Percentiles rank a stretch among this genome's conserved stretches.
Conservation (phyloP, 2,113 vertebrate species). For the Entomyzon cyanotis region DNA sequence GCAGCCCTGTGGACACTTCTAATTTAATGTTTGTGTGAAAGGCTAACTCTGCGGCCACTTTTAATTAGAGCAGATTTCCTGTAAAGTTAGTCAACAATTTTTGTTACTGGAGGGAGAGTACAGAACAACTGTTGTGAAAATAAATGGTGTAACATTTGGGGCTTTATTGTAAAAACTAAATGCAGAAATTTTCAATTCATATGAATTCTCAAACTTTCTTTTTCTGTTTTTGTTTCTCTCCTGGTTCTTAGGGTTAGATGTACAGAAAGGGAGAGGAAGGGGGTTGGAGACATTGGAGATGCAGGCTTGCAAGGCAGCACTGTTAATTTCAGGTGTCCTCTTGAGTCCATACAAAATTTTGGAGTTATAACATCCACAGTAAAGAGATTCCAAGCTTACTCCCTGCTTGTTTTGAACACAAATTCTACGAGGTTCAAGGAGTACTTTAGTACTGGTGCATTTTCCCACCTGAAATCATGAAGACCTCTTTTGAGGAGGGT, state of each 20-base stretch:
- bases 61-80: slow-evolving; percentile 34
- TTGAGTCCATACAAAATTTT: background rate
- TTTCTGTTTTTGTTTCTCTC: background rate
- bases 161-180: background rate
- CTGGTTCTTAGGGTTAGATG: background rate
- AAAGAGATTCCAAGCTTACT: background rate
- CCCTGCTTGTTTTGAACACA: background rate
- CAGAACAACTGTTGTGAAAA: background rate
- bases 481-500: background rate
- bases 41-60: slow-evolving; percentile 20
- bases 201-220: background rate
- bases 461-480: background rate
- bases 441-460: background rate
- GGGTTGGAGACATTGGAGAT: background rate
- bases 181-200: background rate
- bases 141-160: fast-evolving
- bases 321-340: background rate
- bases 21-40: slow-evolving; percentile 25
- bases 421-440: background rate
- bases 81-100: background rate
- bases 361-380: background rate
- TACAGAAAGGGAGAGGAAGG: background rate
- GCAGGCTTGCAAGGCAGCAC: background rate
- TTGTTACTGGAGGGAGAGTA: background rate
- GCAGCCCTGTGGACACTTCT: slow-evolving; percentile 50